A percentile compares a stretch with the other conserved stretches of the same genome.
Evolutionary conservation across 2,113 vertebrate genomes (phyloP).

Genomic region (Coptodon bakossiorum): DNA sequence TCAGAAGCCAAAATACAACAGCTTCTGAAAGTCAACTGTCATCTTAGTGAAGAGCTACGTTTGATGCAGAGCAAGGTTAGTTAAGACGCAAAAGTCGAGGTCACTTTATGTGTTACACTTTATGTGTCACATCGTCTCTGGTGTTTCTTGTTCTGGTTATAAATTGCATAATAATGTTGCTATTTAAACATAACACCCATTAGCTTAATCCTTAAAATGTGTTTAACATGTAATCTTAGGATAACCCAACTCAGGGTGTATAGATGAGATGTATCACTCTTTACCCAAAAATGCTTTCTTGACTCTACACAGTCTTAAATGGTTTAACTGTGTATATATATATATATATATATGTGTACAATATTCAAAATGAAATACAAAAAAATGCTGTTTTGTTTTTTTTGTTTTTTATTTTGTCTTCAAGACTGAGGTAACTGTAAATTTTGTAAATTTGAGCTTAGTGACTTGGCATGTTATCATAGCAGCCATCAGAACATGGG

Average conservation of each 20-base stretch:
- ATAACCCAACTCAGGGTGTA: too few species aligned
- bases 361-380: background rate
- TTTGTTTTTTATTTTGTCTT: background rate
- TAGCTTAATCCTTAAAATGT: background rate
- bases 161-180: background rate
- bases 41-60: slow-evolving; percentile 92
- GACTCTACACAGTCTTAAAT: background rate
- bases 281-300: background rate
- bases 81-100: background rate
- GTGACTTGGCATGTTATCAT: background rate
- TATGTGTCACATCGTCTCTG: background rate
- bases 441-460: background rate
- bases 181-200: background rate
- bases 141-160: background rate
- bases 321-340: too few species aligned
- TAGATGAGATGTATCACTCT: background rate
- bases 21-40: slow-evolving; percentile 96
- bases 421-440: background rate
- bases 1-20: slow-evolving; percentile 98
- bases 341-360: too few species aligned
- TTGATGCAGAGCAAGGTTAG: slow-evolving; percentile 94
- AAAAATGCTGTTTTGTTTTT: background rate
- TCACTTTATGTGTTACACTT: background rate
- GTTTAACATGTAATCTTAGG: background rate
- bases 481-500: background rate